These are phyloP conservation scores for Frankliniella fusca DNA, from an alignment of 2,888 invertebrate species.

Conservation along the genomic window DNA sequence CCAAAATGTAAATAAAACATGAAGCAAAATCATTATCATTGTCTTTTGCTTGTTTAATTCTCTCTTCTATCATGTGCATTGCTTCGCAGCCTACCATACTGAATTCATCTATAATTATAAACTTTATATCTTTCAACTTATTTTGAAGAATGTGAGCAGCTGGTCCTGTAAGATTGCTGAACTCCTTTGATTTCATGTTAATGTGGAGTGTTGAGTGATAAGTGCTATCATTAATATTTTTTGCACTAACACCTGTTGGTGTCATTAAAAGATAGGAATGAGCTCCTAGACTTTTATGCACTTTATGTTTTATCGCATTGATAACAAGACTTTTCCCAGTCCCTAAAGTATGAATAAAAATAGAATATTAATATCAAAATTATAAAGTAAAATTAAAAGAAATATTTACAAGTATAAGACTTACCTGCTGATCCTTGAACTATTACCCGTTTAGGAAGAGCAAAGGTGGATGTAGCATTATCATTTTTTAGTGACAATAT, in stretches of 20 bases:
- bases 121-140: not conserved
- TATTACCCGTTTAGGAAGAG: not conserved
- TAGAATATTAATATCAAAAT: not conserved
- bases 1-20: not conserved
- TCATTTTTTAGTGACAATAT: not conserved
- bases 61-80: not conserved
- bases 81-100: not conserved
- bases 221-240: not conserved
- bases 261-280: not conserved
- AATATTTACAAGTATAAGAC: not conserved
- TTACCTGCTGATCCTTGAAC: not conserved
- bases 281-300: not conserved
- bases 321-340: not conserved
- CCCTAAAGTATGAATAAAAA: not conserved
- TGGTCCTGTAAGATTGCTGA: not conserved
- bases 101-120: not conserved
- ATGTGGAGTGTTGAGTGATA: not conserved
- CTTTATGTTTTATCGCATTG: not conserved
- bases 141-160: not conserved
- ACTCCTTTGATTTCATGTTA: not conserved
- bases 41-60: not conserved
- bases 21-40: not conserved
- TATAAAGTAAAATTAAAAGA: not conserved
- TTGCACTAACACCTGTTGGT: conserved; percentile 7
- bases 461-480: not conserved